Conservation (phyloP, 2,888 invertebrate species). For the Agrotis exclamationis region DNA sequence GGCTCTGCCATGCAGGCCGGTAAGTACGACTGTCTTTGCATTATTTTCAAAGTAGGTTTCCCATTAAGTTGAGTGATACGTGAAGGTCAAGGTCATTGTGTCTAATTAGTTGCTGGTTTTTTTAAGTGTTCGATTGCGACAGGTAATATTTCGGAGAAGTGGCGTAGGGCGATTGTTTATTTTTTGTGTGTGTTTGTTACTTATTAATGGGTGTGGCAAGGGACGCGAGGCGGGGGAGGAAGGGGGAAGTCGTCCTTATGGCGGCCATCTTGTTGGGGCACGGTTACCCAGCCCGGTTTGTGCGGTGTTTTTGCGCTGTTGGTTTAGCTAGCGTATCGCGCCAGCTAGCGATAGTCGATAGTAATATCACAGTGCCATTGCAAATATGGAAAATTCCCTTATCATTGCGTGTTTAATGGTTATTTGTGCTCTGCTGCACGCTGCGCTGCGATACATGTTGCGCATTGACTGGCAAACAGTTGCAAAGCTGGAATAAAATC, state of each 20-base stretch:
- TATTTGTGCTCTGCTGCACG: conserved; percentile 1
- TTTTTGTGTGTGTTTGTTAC: not conserved
- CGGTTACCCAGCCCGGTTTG: not conserved
- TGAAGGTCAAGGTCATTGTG: not conserved
- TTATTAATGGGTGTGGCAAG: not conserved
- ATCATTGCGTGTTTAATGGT: not conserved
- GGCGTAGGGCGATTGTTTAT: not conserved
- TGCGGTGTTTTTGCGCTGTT: not conserved
- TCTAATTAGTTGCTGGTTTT: not conserved
- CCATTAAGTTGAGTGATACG: not conserved
- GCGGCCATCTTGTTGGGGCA: conserved; percentile 21
- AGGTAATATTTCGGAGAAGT: no score
- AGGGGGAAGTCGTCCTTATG: not conserved
- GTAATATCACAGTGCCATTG: not conserved
- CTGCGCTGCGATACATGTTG: not conserved
- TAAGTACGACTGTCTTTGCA: conserved; percentile 8
- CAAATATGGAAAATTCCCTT: not conserved
- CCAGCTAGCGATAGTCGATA: not conserved
- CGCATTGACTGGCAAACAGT: not conserved
- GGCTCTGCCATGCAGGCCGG: conserved; percentile 4
- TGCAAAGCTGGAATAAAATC: not conserved
- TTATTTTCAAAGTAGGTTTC: not conserved
- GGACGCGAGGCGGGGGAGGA: not conserved
- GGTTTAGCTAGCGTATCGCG: not conserved
- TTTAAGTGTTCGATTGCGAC: not conserved